phyloP scores from a whole-genome alignment of 2,888 invertebrate species.

The Timema cristinae region DNA sequence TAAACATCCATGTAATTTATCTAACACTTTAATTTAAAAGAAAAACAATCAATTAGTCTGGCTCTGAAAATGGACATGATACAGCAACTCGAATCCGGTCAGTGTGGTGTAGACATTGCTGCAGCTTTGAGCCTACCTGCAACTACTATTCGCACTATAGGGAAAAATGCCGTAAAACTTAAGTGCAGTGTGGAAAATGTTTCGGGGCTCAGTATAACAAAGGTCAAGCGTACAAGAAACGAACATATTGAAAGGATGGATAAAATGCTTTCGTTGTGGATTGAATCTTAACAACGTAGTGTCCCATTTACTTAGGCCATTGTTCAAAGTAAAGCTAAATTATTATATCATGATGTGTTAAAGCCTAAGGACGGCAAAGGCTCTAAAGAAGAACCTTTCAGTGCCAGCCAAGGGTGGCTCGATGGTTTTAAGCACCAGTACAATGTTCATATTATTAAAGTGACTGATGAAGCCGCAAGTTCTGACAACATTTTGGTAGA shows the following conservation, averaged over 20 bases:
- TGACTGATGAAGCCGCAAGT: slow-evolving; percentile 7
- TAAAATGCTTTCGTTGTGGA: background rate
- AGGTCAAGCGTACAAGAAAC: background rate
- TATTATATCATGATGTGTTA: background rate
- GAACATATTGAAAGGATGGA: background rate
- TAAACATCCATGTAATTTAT: background rate
- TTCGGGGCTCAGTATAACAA: background rate
- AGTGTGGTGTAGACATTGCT: background rate
- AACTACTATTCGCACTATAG: background rate
- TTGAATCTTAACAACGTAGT: background rate
- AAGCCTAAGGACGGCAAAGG: background rate
- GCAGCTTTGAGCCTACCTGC: background rate
- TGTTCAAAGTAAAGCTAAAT: slow-evolving; percentile 1
- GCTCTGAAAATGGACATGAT: background rate
- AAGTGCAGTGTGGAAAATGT: background rate
- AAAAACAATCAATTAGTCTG: background rate
- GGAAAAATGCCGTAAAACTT: background rate
- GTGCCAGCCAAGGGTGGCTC: background rate
- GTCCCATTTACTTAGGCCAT: background rate
- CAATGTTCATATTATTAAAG: background rate
- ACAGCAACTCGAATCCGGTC: background rate
- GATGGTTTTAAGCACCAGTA: background rate
- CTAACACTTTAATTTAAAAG: background rate
- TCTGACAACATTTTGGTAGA: background rate
- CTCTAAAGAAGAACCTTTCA: background rate